Evolutionary conservation across 2,797 vertebrate species (phyloP).

Genomic region (Macrochelys suwanniensis): DNA sequence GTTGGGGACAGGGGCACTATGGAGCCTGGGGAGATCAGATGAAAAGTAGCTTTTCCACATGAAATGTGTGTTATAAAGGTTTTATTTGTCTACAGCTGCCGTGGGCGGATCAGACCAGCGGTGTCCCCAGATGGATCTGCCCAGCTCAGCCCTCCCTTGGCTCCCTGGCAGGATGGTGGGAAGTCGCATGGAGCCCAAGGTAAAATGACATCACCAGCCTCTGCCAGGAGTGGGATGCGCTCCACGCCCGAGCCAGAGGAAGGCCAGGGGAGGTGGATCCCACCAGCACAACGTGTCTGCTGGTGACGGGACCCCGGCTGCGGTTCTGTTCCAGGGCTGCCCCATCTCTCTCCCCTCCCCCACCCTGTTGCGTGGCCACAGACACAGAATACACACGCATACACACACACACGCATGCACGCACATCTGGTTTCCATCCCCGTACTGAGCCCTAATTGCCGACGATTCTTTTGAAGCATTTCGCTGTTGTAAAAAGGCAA

Average conservation of each 20-base stretch:
- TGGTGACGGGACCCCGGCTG: background rate
- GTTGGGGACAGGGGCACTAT: accelerated
- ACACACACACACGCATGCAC: background rate
- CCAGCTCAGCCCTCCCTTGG: no score
- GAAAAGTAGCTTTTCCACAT: background rate
- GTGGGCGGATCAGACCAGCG: background rate
- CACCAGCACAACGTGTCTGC: background rate
- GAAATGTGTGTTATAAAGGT: no score
- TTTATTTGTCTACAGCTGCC: background rate
- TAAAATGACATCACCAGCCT: background rate
- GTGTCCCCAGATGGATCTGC: background rate
- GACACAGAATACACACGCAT: background rate
- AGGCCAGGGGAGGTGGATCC: background rate
- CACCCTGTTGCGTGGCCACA: background rate
- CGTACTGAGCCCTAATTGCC: background rate
- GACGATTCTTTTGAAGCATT: constrained; percentile 19
- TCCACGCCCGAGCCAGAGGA: background rate
- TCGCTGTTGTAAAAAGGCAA: background rate
- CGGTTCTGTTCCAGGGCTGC: background rate
- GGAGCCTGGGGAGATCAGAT: background rate
- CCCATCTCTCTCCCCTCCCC: background rate
- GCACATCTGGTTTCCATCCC: background rate
- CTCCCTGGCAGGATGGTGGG: background rate
- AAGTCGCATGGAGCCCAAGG: background rate
- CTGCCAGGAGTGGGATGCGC: background rate